These are phyloP conservation scores for Myxocyprinus asiaticus DNA, from an alignment of 2,113 vertebrate genomes.

Conservation along the genomic window DNA sequence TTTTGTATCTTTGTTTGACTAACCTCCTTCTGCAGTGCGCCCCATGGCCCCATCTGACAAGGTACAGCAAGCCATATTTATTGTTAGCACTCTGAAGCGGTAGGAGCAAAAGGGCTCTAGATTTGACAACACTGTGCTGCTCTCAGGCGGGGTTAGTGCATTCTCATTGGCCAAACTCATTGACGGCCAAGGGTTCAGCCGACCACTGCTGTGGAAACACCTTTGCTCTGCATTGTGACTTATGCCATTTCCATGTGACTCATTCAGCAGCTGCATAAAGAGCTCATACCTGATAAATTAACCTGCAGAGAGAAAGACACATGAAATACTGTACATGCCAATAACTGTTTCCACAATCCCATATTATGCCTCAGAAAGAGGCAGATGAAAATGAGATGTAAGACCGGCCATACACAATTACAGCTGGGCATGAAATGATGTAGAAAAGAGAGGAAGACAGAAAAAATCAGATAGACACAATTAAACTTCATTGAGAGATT, in stretches of 20 bases:
- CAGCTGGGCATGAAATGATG: constrained; percentile 44
- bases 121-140: constrained; percentile 61
- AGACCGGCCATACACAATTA: constrained; percentile 47
- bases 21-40: constrained; percentile 85
- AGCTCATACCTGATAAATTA: constrained; percentile 86
- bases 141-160: constrained; percentile 70
- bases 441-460: constrained; percentile 22
- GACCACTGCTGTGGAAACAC: constrained; percentile 82
- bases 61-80: constrained; percentile 81
- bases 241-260: constrained; percentile 56
- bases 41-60: constrained; percentile 79
- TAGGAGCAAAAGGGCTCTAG: constrained; percentile 84
- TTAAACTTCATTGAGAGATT: constrained; percentile 52
- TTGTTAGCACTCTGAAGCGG: constrained; percentile 79
- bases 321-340: constrained; percentile 14
- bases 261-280: constrained; percentile 76
- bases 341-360: constrained; percentile 21
- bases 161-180: constrained; percentile 71
- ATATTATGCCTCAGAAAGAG: constrained; percentile 13
- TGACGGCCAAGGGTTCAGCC: constrained; percentile 72
- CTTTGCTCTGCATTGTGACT: constrained; percentile 65
- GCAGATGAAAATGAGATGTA: constrained; percentile 41
- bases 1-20: constrained; percentile 48
- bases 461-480: constrained; percentile 51
- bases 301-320: constrained; percentile 56